These are phyloP conservation scores for Eupeodes latifasciatus DNA, from an alignment of 2,888 invertebrate genomes.

Conservation along the genomic window DNA sequence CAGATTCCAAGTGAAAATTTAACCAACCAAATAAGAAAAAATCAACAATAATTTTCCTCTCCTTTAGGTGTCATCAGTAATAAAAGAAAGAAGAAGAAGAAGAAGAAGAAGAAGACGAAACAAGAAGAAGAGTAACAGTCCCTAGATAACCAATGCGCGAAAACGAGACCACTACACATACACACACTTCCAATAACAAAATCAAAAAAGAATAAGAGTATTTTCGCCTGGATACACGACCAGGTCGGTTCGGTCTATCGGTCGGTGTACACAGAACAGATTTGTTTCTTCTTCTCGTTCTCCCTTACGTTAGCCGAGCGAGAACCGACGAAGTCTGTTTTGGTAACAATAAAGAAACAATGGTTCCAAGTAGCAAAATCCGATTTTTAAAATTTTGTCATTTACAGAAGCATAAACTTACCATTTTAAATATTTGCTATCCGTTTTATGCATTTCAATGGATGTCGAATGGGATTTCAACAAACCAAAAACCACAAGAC, in stretches of 20 bases:
- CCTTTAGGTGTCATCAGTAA: constrained; percentile 51
- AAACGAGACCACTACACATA: constrained; percentile 43
- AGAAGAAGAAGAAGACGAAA: not conserved
- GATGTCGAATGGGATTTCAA: constrained; percentile 60
- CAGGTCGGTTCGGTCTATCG: not conserved
- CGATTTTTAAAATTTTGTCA: constrained; percentile 21
- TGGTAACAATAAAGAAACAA: constrained; percentile 38
- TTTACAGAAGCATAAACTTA: constrained; percentile 19
- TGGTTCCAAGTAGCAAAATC: not conserved
- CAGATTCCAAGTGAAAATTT: constrained; percentile 38
- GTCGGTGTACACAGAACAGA: constrained; percentile 32
- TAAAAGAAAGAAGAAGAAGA: constrained; percentile 23
- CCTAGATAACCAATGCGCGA: constrained; percentile 35
- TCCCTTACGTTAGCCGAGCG: not conserved
- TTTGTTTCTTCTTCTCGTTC: constrained; percentile 37
- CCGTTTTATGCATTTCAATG: constrained; percentile 36
- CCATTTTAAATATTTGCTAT: constrained; percentile 64
- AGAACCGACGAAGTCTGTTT: not conserved
- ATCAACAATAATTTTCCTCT: constrained; percentile 28
- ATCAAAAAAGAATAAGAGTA: constrained; percentile 63
- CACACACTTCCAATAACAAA: constrained; percentile 29
- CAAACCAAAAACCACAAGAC: constrained; percentile 31
- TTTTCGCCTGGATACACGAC: constrained; percentile 70
- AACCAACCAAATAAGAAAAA: constrained; percentile 43
- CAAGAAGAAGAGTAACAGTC: constrained; percentile 7